Evolutionary conservation across 2,113 vertebrate species (phyloP).

Genomic region (Ameiurus melas): DNA sequence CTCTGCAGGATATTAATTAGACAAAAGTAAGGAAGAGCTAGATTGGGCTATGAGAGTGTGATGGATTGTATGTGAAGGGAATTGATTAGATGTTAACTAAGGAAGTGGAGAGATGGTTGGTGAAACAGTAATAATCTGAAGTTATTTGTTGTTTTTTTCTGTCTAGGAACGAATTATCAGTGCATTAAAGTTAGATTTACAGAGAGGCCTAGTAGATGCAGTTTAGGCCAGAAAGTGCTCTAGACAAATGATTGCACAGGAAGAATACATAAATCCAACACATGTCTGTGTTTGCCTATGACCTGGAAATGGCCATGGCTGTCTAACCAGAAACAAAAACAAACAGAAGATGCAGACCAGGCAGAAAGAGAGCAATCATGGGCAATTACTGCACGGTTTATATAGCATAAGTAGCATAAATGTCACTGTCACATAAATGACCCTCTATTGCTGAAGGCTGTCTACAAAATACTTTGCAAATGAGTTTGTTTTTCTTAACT

Average conservation of each 20-base stretch:
- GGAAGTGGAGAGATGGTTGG: not conserved
- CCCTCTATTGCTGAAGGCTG: not conserved
- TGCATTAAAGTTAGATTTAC: not conserved
- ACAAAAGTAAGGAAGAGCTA: not conserved
- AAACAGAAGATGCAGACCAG: not conserved
- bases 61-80: constrained; percentile 5
- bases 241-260: not conserved
- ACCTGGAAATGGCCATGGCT: not conserved
- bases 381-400: not conserved
- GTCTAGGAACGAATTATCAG: not conserved
- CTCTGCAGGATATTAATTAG: not conserved
- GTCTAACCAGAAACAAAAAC: not conserved
- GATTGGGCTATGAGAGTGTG: not conserved
- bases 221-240: not conserved
- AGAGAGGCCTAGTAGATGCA: not conserved
- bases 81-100: not conserved
- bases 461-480: not conserved
- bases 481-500: not conserved
- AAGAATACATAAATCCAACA: not conserved
- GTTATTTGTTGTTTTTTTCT: not conserved
- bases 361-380: not conserved
- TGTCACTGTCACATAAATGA: not conserved
- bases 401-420: not conserved
- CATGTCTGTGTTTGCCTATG: not conserved
- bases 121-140: not conserved